A percentile compares a stretch with the other conserved stretches of the same genome.
phyloP scores from a whole-genome alignment of 2,113 vertebrate genomes.

The Dinomys branickii region DNA sequence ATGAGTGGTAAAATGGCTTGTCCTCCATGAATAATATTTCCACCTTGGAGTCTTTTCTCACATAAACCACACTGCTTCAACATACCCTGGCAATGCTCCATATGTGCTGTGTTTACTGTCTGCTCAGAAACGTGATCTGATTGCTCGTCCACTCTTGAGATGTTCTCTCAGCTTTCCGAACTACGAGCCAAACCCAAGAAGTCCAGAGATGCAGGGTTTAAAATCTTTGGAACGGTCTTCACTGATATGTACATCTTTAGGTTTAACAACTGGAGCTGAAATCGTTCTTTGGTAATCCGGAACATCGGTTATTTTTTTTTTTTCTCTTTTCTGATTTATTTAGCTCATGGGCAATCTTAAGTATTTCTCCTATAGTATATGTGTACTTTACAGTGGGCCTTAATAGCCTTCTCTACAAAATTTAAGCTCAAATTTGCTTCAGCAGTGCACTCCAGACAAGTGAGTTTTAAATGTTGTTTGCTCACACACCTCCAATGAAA shows the following conservation, averaged over 20 bases:
- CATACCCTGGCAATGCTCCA: conserved; percentile 86
- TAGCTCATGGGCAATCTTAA: neutral
- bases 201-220: conserved; percentile 76
- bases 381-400: neutral
- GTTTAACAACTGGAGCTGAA: conserved; percentile 92
- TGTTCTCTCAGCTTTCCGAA: conserved; percentile 80
- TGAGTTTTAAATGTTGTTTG: neutral
- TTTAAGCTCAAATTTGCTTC: neutral
- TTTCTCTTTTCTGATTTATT: neutral
- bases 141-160: conserved; percentile 81
- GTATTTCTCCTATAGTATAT: neutral
- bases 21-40: conserved; percentile 95
- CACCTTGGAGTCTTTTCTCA: conserved; percentile 92
- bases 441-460: neutral
- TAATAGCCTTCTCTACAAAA: neutral
- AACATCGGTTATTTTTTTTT: neutral
- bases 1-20: conserved; percentile 94
- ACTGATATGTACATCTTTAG: conserved; percentile 81
- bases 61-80: conserved; percentile 94
- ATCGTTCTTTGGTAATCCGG: conserved; percentile 94
- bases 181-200: conserved; percentile 84
- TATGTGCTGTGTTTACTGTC: conserved; percentile 72
- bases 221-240: conserved; percentile 78
- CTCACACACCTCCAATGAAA: neutral
- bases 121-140: conserved; percentile 85